Conservation (phyloP, 2,797 vertebrate genomes). For the Eidolon dupreanum region DNA sequence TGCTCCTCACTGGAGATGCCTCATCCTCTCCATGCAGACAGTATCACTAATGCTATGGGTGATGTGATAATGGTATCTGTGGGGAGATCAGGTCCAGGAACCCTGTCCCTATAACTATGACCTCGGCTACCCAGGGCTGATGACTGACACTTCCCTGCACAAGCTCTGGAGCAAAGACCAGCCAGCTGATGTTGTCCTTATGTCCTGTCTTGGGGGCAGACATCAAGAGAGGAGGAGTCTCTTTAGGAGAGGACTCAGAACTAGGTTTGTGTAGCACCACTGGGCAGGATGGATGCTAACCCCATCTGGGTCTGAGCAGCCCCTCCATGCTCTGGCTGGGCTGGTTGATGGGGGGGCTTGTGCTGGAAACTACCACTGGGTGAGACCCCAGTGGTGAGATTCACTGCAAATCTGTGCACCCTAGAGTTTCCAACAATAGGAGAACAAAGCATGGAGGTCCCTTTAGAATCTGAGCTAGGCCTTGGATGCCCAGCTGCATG, state of each 20-base stretch:
- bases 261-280: accelerated
- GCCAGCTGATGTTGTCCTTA: background rate
- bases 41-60: background rate
- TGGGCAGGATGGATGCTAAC: background rate
- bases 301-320: accelerated
- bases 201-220: background rate
- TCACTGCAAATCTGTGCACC: no score
- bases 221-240: background rate
- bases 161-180: background rate
- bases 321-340: background rate
- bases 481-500: background rate
- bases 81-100: background rate
- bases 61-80: background rate
- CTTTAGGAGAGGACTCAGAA: background rate
- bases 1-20: background rate
- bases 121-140: background rate
- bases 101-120: background rate
- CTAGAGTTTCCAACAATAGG: background rate
- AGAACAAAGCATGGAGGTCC: background rate
- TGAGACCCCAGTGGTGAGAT: no score
- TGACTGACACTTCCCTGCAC: background rate
- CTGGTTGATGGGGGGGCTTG: background rate
- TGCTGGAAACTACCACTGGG: no score
- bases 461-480: background rate
- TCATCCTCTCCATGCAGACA: background rate